Percentiles rank a stretch among this genome's conserved stretches.
These are phyloP conservation scores for Bombus turneri DNA, from an alignment of 1,140 invertebrate genomes.

Conservation along the genomic window DNA sequence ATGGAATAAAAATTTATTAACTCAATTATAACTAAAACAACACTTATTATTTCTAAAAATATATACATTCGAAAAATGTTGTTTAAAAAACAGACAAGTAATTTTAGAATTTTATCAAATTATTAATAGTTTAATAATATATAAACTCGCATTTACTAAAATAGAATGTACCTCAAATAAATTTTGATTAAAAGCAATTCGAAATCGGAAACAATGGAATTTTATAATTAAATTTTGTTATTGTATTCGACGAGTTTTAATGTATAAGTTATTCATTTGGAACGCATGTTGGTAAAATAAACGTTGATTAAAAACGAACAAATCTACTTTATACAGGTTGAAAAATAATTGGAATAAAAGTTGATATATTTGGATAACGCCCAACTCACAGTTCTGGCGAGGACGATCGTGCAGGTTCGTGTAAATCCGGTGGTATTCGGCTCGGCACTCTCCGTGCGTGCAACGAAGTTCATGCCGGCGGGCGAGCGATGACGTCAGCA, in stretches of 20 bases:
- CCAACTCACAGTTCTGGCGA: slow-evolving; percentile 43
- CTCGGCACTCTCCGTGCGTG: slow-evolving; percentile 62
- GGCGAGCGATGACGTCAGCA: slow-evolving; percentile 72
- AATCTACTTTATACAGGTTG: not conserved
- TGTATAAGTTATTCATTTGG: not conserved
- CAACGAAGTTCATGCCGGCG: slow-evolving; percentile 73
- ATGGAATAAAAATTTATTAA: not conserved
- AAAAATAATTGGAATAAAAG: slow-evolving; percentile 36
- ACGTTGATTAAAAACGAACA: too few relatives aligned
- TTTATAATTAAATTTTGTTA: not conserved
- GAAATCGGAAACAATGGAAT: not conserved
- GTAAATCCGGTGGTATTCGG: slow-evolving; percentile 52
- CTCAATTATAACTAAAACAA: not conserved
- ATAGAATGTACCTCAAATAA: not conserved
- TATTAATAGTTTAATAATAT: too few relatives aligned
- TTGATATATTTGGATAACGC: slow-evolving; percentile 45
- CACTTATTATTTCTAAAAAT: not conserved
- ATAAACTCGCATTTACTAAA: not conserved
- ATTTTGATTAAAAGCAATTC: not conserved
- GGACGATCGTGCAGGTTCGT: slow-evolving; percentile 67
- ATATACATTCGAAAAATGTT: not conserved
- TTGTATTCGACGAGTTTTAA: not conserved
- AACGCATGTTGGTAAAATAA: not conserved
- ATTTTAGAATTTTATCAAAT: not conserved
- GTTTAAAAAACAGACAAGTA: not conserved